phyloP scores from a whole-genome alignment of 2,113 vertebrate genomes.

The Zosterops lateralis region DNA sequence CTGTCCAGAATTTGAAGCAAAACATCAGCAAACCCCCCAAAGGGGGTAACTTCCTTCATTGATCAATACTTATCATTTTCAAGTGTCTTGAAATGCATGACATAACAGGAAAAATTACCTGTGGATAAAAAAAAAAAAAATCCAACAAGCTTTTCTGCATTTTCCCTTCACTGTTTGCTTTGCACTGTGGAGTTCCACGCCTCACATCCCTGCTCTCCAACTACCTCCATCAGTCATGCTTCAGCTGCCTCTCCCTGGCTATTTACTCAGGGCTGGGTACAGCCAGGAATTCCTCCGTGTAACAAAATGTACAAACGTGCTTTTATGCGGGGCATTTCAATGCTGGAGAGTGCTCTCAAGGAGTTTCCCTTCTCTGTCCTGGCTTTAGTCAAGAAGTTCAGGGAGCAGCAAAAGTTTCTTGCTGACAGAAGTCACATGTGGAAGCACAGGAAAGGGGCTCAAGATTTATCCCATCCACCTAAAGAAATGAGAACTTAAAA shows the following conservation, averaged over 20 bases:
- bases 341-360: neutral
- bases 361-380: neutral
- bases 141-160: neutral
- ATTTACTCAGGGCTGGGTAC: slow-evolving; percentile 21
- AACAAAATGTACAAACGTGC: neutral
- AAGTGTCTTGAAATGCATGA: neutral
- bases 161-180: neutral
- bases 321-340: neutral
- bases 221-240: neutral
- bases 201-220: neutral
- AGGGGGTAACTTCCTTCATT: neutral
- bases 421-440: neutral
- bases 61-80: neutral
- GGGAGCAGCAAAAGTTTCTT: neutral
- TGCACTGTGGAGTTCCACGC: neutral
- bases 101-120: neutral
- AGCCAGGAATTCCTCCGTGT: neutral
- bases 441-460: neutral
- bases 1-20: neutral
- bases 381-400: neutral
- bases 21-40: neutral
- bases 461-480: neutral
- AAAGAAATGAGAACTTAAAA: neutral
- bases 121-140: neutral
- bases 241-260: slow-evolving; percentile 3